Evolutionary conservation across 2,113 vertebrate species (phyloP), one percentile per base, ranked within the genome.

Genomic region (Poeciliopsis turrubarensis): DNA sequence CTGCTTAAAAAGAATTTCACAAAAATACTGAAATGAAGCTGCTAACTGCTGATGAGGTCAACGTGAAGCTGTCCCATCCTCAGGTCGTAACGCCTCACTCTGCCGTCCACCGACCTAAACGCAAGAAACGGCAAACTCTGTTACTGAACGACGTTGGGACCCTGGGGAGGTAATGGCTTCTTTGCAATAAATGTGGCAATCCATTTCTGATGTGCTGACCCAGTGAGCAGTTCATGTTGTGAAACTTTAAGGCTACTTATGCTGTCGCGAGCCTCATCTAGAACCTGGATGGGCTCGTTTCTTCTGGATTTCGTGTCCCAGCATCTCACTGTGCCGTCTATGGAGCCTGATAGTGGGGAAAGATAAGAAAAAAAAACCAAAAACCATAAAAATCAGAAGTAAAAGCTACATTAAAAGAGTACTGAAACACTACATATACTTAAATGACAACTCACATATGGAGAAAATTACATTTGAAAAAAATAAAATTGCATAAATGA

Each of bases 41-140:
- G 95, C 96, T 96, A 63, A 99, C 97, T 98, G 90, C 90, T 95
- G 60, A 97, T 57, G 44, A 95, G 98, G 94, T 98, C 97, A 0
- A 95, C 95, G 57, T 89, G 92, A 60, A 98, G 94, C 75, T 97
- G 95, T 3, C 97, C 97, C 71, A 92, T 92, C 11, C 97, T 94
- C n/a, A 99, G 94, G 87, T 97, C 97, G 0, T 97, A 98, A 70
- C 96, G 95, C 12, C 97, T 92, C 60, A 96, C 82, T 7, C 94
- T 93, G 31, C 93, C 93, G 5, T 95, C 94, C 87, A 95, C 94
- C 0, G 96, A 98, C 61, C 97, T 98, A 77, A 82, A 73, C 31
- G 0, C 30, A 65, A 25, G n/a, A 25, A 51, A 11, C 17, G 11
- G 17, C 15, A 17, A 51, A 3, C 11, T 51, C 19, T 11, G 8